A percentile compares a stretch with the other conserved stretches of the same genome.
Evolutionary conservation across 2,797 vertebrate species (phyloP).

Genomic region (Neosilurus hyrtlii): DNA sequence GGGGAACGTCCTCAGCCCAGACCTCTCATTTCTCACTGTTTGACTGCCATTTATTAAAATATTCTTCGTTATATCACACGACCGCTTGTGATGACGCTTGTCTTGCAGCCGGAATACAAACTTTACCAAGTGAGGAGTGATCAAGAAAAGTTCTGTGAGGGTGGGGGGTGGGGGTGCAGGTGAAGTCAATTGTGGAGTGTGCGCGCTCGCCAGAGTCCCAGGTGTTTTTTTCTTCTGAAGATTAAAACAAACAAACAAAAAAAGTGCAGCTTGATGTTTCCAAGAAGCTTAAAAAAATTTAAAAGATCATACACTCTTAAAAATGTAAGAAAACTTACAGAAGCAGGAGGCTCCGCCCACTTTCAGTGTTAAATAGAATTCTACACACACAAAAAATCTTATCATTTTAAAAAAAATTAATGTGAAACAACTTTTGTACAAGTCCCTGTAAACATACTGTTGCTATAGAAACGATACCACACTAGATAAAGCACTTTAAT

Average conservation of each 20-base stretch:
- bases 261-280: not conserved
- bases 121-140: not conserved
- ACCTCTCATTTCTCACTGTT: slow-evolving; percentile 40
- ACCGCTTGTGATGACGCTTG: not conserved
- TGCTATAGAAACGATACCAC: not conserved
- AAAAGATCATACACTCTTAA: not conserved
- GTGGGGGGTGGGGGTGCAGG: not conserved
- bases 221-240: too few species aligned
- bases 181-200: not conserved
- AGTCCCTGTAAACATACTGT: not conserved
- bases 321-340: not conserved
- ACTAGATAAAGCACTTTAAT: not conserved
- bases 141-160: not conserved
- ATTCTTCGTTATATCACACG: not conserved
- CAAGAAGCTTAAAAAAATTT: not conserved
- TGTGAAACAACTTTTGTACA: not conserved
- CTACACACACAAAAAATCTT: not conserved
- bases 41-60: slow-evolving; percentile 30
- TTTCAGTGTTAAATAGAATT: not conserved
- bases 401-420: not conserved
- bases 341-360: not conserved
- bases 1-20: slow-evolving; percentile 45
- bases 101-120: not conserved
- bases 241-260: too few species aligned
- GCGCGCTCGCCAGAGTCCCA: too few species aligned